Evolutionary conservation across 1,140 invertebrate species (phyloP), one percentile per base, ranked within the genome.

Genomic region (Nasonia longicornis): DNA sequence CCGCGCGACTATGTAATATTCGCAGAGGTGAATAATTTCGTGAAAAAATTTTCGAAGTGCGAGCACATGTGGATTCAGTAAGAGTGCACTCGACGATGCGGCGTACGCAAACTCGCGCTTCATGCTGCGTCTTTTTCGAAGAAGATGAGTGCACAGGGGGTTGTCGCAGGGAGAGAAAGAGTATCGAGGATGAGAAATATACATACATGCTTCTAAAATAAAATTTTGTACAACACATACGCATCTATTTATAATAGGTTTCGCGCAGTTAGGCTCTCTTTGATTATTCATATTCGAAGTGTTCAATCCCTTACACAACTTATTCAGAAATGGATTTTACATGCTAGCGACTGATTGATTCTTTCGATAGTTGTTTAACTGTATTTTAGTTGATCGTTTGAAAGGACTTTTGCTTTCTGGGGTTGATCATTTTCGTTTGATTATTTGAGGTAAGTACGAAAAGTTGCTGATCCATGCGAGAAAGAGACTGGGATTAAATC

Each of bases 401-500:
- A 66, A 29, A 66, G n/a, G 22, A 26, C 6, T 66, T 29, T 66
- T 26, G 22, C 22, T 10, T 4, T 7, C 12, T 66, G 22, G 3
- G 4, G 1, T 66, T 7, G n/a, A 29, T 11, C 7, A 10, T 29
- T 67, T 26, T 31, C 8, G 64, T 29, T 31, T 48, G 11, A 48
- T 45, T 48, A 45, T 72, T 72, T n/a, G 48, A 45, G 29, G 12
- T 58, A 38, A 1, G 45, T 72, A 48, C 2, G 29, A 69, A 84
- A 86, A 87, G 80, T 77, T 84, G 86, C 85, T 86, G 80, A 79
- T 69, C 73, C 80, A 82, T 85, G 3, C 31, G 78, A 81, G 71
- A 82, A 86, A 79, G 67, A 38, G 66, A 52, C 0, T n/a, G 14
- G 42, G 45, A 74, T 74, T n/a, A 16, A 71, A 76, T 81, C 71